phyloP scores from a whole-genome alignment of 2,113 vertebrate genomes.

The Abramis brama region DNA sequence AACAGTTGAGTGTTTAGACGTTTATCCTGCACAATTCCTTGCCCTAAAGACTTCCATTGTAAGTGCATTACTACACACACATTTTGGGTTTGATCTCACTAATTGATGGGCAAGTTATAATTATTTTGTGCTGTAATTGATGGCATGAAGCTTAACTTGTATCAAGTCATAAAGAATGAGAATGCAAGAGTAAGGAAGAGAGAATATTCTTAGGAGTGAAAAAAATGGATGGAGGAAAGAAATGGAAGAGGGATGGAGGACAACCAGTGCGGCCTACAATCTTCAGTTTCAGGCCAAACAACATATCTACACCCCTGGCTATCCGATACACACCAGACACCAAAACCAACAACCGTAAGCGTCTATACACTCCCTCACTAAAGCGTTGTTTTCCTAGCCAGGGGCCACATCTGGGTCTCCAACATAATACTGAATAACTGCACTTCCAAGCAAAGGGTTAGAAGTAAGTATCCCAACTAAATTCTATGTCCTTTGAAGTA shows the following conservation, averaged over 20 bases:
- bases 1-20: background rate
- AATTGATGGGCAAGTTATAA: background rate
- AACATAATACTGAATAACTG: background rate
- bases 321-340: slow-evolving; percentile 1
- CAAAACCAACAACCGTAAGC: background rate
- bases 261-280: background rate
- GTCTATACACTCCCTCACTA: slow-evolving; percentile 7
- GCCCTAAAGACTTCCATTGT: background rate
- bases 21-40: background rate
- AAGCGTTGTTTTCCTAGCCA: slow-evolving; percentile 35
- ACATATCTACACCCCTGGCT: slow-evolving; percentile 16
- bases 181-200: background rate
- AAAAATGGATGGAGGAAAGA: background rate
- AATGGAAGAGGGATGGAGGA: slow-evolving; percentile 2
- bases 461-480: background rate
- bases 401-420: background rate
- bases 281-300: slow-evolving; percentile 13
- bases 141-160: background rate
- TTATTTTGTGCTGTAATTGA: background rate
- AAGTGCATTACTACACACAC: background rate
- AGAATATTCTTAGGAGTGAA: background rate
- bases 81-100: background rate
- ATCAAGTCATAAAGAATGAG: background rate
- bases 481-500: no score
- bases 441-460: background rate